Conservation (phyloP, 2,797 vertebrate species). For the Phrynocephalus forsythii region DNA sequence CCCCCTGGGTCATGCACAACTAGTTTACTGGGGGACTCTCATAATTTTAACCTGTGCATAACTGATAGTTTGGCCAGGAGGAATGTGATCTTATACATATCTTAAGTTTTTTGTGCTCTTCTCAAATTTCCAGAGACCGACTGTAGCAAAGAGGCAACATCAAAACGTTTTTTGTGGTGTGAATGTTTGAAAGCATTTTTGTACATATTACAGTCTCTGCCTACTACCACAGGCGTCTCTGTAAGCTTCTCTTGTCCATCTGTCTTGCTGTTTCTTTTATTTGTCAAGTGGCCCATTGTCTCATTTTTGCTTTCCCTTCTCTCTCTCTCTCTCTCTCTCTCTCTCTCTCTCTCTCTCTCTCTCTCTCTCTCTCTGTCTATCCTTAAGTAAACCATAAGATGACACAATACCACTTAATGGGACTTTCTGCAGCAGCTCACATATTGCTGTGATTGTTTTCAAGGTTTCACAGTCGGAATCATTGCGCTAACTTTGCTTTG, state of each 20-base stretch:
- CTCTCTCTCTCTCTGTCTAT: no score
- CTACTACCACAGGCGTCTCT: neutral
- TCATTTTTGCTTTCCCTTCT: neutral
- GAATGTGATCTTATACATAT: neutral
- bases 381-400: neutral
- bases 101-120: neutral
- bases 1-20: no score
- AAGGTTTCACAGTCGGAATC: constrained; percentile 34
- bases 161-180: neutral
- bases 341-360: no score
- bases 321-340: no score
- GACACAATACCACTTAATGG: neutral
- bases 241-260: neutral
- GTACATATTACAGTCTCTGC: no score
- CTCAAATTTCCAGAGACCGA: neutral
- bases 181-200: neutral
- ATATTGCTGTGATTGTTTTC: neutral
- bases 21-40: no score
- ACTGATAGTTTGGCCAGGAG: neutral
- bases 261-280: neutral
- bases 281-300: neutral
- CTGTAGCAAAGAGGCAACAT: neutral
- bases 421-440: neutral
- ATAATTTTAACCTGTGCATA: neutral
- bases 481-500: neutral